Percentiles rank a stretch among this genome's conserved stretches.
These are phyloP conservation scores for Pogonomyrmex barbatus DNA, from an alignment of 1,140 invertebrate species.

Conservation along the genomic window DNA sequence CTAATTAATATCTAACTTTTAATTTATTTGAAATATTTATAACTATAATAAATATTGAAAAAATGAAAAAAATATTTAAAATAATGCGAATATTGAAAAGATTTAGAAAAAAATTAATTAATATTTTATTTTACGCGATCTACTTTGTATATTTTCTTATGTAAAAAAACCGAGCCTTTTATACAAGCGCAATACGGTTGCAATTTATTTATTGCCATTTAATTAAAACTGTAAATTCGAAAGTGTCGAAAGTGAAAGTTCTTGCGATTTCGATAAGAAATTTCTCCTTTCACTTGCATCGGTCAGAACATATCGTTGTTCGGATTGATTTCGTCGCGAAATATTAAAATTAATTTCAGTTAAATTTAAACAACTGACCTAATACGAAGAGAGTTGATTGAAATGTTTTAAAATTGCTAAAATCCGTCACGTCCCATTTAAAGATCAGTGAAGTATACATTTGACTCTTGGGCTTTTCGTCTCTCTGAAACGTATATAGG, in stretches of 20 bases:
- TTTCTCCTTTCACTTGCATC: conserved; percentile 52
- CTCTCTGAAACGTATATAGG: conserved; percentile 92
- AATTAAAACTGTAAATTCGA: conserved; percentile 3
- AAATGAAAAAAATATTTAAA: background rate
- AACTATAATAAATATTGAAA: background rate
- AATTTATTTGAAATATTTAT: conserved; percentile 1
- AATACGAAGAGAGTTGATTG: conserved; percentile 89
- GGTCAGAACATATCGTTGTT: background rate
- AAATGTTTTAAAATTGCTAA: conserved; percentile 90
- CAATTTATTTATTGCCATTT: conserved; percentile 26
- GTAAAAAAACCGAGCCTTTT: background rate
- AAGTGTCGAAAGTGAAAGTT: conserved; percentile 40
- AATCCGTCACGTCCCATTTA: conserved; percentile 88
- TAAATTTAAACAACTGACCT: conserved; percentile 75
- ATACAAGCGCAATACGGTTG: background rate
- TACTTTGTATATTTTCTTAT: no score
- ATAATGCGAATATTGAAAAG: background rate
- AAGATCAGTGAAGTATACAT: conserved; percentile 90
- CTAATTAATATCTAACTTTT: background rate
- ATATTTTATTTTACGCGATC: background rate
- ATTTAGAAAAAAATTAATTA: background rate
- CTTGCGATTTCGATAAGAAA: background rate
- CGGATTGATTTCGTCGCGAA: background rate
- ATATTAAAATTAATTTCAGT: background rate
- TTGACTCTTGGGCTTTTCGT: conserved; percentile 90